Evolutionary conservation across 2,113 vertebrate species (phyloP).

Genomic region (Nesospiza acunhae): DNA sequence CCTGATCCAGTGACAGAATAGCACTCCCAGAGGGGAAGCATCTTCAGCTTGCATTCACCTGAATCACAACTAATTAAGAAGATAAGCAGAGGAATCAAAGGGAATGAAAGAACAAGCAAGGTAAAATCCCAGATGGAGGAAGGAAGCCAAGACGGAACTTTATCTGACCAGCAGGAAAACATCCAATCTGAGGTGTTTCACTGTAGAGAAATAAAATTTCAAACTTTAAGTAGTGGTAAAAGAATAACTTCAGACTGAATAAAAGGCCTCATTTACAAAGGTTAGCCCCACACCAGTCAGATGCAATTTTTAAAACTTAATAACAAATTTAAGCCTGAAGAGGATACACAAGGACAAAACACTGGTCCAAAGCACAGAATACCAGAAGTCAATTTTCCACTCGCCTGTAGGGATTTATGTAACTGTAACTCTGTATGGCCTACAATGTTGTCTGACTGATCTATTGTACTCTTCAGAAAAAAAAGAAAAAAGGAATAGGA

Average conservation of each 20-base stretch:
- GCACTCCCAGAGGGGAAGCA: background rate
- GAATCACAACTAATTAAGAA: conserved; percentile 2
- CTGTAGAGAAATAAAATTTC: background rate
- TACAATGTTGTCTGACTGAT: background rate
- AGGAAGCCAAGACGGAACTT: background rate
- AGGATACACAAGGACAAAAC: background rate
- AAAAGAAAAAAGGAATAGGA: background rate
- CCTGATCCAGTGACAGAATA: conserved; percentile 28
- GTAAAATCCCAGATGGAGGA: background rate
- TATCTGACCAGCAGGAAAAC: background rate
- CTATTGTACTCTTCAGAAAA: background rate
- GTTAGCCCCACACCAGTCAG: background rate
- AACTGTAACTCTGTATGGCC: background rate
- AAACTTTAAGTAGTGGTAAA: background rate
- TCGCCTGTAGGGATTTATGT: background rate
- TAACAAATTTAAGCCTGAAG: background rate
- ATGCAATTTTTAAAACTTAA: background rate
- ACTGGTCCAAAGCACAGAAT: background rate
- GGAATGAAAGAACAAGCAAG: background rate
- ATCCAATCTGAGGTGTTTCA: background rate
- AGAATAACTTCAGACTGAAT: background rate
- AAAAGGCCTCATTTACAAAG: background rate
- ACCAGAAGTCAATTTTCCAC: background rate
- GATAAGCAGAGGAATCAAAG: conserved; percentile 12
- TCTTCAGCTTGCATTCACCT: conserved; percentile 7